phyloP scores from a whole-genome alignment of 2,888 invertebrate genomes.

The Drosophila mimetica region DNA sequence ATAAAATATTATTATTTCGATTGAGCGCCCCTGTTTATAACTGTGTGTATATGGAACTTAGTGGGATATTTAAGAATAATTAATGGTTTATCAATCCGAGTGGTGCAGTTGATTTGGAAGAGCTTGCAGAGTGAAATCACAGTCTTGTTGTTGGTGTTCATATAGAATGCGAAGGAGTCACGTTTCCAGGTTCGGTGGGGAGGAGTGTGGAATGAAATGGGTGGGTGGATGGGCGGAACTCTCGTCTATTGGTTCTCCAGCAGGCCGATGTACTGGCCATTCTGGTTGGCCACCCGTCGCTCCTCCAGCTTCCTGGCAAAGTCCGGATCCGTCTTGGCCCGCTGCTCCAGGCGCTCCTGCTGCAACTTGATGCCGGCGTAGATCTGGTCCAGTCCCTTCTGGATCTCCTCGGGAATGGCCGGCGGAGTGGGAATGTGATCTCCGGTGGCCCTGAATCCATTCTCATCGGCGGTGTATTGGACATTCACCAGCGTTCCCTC shows the following conservation, averaged over 20 bases:
- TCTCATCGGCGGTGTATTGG: slow-evolving; percentile 92
- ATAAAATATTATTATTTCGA: slow-evolving; percentile 52
- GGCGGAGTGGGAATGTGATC: slow-evolving; percentile 94
- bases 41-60: slow-evolving; percentile 21
- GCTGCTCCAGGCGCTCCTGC: slow-evolving; percentile 85
- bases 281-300: slow-evolving; percentile 86
- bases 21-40: slow-evolving; percentile 16
- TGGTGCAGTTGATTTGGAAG: slow-evolving; percentile 9
- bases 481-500: slow-evolving; percentile 90
- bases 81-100: slow-evolving; percentile 5
- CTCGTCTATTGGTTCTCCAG: slow-evolving; percentile 76
- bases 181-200: slow-evolving; percentile 40
- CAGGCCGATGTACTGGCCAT: slow-evolving; percentile 86
- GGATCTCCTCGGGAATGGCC: slow-evolving; percentile 92
- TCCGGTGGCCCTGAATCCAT: slow-evolving; percentile 91
- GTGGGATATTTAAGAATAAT: slow-evolving; percentile 30
- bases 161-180: slow-evolving; percentile 33
- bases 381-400: slow-evolving; percentile 94
- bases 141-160: slow-evolving; percentile 51
- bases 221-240: neutral
- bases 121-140: slow-evolving; percentile 54
- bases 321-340: slow-evolving; percentile 83
- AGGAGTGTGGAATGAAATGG: neutral
- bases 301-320: slow-evolving; percentile 84
- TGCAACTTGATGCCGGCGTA: slow-evolving; percentile 91